A percentile compares a stretch with the other conserved stretches of the same genome.
phyloP scores from a whole-genome alignment of 2,888 invertebrate species.

The Nemapogon koenigi region DNA sequence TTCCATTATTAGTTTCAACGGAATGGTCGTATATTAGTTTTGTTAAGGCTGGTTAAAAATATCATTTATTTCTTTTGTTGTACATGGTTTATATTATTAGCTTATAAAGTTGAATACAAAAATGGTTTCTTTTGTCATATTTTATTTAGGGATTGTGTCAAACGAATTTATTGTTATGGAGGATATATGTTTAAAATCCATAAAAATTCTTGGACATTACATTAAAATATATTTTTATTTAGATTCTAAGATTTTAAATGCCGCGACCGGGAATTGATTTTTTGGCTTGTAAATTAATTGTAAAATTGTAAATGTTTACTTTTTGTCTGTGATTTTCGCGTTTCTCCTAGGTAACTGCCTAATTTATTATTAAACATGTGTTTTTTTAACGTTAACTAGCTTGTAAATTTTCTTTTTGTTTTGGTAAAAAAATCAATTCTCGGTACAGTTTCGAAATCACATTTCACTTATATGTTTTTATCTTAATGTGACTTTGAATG shows the following conservation, averaged over 20 bases:
- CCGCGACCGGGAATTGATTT: neutral
- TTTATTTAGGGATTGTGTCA: constrained; percentile 19
- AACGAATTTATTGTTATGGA: constrained; percentile 43
- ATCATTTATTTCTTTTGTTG: neutral
- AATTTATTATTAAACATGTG: neutral
- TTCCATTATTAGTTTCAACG: neutral
- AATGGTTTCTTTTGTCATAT: neutral
- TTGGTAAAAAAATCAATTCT: neutral
- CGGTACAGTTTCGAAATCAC: constrained; percentile 31
- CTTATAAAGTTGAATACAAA: neutral
- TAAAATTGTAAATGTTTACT: neutral
- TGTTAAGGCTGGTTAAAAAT: neutral
- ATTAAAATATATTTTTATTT: constrained; percentile 7
- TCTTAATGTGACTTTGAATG: constrained; percentile 43
- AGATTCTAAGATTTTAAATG: too few relatives aligned
- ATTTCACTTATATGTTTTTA: constrained; percentile 51
- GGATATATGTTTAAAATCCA: constrained; percentile 46
- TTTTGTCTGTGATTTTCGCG: neutral
- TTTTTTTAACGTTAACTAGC: neutral
- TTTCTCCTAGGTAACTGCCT: too few relatives aligned
- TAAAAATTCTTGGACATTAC: constrained; percentile 33
- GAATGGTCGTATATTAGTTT: neutral
- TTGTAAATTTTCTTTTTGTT: neutral
- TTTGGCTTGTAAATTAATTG: neutral
- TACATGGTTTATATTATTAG: neutral